phyloP scores from a whole-genome alignment of 2,888 invertebrate genomes.

The Dione juno region DNA sequence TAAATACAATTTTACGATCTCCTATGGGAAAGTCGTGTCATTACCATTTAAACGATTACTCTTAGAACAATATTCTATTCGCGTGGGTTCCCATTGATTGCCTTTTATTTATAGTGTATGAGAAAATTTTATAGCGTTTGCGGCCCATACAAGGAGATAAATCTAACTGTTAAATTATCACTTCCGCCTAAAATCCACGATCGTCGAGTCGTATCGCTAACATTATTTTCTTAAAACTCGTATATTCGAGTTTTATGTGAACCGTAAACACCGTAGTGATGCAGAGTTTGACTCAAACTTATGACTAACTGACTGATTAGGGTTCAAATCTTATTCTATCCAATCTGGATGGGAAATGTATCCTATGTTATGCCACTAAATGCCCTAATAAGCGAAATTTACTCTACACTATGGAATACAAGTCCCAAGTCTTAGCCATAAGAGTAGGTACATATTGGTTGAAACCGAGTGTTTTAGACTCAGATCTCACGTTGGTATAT shows the following conservation, averaged over 20 bases:
- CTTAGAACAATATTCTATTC: conserved; percentile 32
- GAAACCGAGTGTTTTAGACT: too few relatives aligned
- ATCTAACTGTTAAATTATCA: conserved; percentile 15
- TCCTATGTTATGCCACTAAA: background rate
- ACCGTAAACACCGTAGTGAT: too few relatives aligned
- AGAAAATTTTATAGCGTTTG: conserved; percentile 28
- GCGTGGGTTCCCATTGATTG: conserved; percentile 36
- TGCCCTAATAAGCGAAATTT: background rate
- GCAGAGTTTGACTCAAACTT: background rate
- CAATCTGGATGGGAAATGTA: background rate
- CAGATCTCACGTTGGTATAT: too few relatives aligned
- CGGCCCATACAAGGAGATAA: conserved; percentile 21
- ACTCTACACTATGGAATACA: too few relatives aligned
- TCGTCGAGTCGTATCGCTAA: conserved; percentile 16
- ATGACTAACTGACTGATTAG: background rate
- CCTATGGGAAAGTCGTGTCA: conserved; percentile 52
- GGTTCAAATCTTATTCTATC: background rate
- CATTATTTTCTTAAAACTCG: background rate
- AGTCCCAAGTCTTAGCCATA: too few relatives aligned
- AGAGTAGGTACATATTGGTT: too few relatives aligned
- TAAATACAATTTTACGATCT: conserved; percentile 50
- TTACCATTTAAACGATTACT: conserved; percentile 42
- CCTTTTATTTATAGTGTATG: conserved; percentile 33
- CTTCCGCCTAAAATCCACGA: conserved; percentile 23
- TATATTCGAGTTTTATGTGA: too few relatives aligned